Conservation (phyloP, 2,113 vertebrate species). For the Laticauda laticaudata region DNA sequence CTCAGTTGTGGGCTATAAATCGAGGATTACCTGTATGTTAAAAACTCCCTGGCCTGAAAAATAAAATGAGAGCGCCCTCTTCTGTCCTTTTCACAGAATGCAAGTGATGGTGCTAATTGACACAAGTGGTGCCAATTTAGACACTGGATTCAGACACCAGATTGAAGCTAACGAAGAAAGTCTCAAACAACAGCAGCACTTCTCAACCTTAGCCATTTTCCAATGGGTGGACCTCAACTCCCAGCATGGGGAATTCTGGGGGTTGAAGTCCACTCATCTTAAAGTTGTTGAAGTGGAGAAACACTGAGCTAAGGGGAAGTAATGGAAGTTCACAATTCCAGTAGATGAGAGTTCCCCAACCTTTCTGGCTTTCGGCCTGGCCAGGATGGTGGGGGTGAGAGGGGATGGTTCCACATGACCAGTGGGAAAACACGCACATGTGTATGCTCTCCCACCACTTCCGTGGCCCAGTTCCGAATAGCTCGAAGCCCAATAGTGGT, state of each 20-base stretch:
- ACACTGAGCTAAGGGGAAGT: background rate
- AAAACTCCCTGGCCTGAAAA: conserved; percentile 22
- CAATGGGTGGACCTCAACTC: background rate
- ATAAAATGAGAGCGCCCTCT: conserved; percentile 57
- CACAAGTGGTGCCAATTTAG: background rate
- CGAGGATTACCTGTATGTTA: background rate
- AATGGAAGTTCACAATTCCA: background rate
- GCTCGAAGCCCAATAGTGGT: background rate
- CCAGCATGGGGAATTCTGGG: background rate
- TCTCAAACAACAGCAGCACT: background rate
- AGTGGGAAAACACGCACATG: background rate
- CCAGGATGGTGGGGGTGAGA: no score
- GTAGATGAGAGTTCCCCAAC: background rate
- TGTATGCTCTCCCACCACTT: background rate
- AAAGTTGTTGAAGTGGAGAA: background rate
- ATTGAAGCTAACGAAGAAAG: background rate
- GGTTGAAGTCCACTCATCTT: background rate
- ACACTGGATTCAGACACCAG: background rate
- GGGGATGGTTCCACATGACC: background rate
- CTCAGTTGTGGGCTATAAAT: background rate
- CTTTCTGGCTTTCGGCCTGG: background rate
- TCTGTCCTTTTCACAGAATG: conserved; percentile 19
- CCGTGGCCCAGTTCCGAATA: background rate
- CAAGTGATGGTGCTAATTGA: background rate
- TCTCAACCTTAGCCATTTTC: background rate